Evolutionary conservation across 2,113 vertebrate species (phyloP), one percentile per base, ranked within the genome.

Genomic region (Cololabis saira): DNA sequence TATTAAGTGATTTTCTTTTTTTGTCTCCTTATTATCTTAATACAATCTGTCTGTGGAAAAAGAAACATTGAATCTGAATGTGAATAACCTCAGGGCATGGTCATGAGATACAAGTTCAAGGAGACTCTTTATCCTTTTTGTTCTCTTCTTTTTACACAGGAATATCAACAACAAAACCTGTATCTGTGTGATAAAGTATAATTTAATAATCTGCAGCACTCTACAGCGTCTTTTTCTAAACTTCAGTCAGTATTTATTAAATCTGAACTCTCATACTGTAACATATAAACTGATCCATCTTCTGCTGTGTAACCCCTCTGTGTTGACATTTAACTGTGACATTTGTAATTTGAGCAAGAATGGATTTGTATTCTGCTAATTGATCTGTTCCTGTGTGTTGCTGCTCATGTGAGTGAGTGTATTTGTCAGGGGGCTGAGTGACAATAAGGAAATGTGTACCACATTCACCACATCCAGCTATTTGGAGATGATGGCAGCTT

Each of bases 311-410:
- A 13, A 51, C 59, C 2, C 47, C 27, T 52, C 27, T 37, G 33
- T 47, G 49, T 12, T 76, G 60, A 78, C 64, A 69, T 78, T 71
- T 74, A 27, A 21, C 13, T 48, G 8, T 27, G 45, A 49, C 55
- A 49, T 77, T 70, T 78, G 27, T 43, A 62, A 18, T 48, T 45
- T 55, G 17, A n/a, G 24, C 0, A 1, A 74, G 43, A 54, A 54
- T 58, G 22, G 6, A 66, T 71, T 37, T 49, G n/a, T 8, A 43
- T 45, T 18, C 41, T 56, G 61, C 53, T 60, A 44, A 53, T 41
- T 54, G 50, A 40, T 67, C 22, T 40, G 49, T 60, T 21, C 37
- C 47, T 41, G n/a, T 57, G 13, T 52, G 42, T 49, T 40, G n/a
- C 16, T 37, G 12, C 1, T 16, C 43, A 30, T 37, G 12, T 60